Conservation (phyloP, 2,888 invertebrate genomes). For the Dexiosoma caninum region DNA sequence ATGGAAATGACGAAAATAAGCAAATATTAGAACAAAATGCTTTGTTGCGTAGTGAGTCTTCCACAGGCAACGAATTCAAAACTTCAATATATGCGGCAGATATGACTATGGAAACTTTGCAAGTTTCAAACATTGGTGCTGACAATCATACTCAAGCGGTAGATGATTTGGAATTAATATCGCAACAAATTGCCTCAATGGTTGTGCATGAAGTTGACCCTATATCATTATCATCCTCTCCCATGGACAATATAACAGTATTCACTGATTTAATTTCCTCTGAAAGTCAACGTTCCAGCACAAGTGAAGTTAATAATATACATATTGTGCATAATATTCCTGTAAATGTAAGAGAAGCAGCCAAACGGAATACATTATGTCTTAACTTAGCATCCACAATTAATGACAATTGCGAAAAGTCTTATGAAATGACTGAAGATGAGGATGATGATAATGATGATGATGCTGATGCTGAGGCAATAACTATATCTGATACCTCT, state of each 20-base stretch:
- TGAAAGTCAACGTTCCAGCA: conserved; percentile 60
- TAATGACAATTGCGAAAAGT: not conserved
- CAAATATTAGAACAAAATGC: conserved; percentile 10
- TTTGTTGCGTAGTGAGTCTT: conserved; percentile 53
- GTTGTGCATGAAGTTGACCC: conserved; percentile 51
- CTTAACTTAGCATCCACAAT: conserved; percentile 5
- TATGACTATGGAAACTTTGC: conserved; percentile 70
- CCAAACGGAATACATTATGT: not conserved
- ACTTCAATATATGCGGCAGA: not conserved
- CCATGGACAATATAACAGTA: conserved; percentile 38
- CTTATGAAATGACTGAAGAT: conserved; percentile 65
- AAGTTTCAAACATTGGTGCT: conserved; percentile 19
- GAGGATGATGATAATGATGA: conserved; percentile 2
- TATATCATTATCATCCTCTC: conserved; percentile 27
- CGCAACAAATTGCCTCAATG: conserved; percentile 68
- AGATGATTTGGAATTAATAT: conserved; percentile 66
- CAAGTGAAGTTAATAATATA: conserved; percentile 64
- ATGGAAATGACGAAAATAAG: conserved; percentile 53
- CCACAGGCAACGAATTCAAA: conserved; percentile 12
- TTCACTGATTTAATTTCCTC: conserved; percentile 59
- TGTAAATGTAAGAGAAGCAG: conserved; percentile 15
- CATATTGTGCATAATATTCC: conserved; percentile 63
- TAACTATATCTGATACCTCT: conserved; percentile 66
- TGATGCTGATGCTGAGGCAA: conserved; percentile 50
- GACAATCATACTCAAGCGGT: conserved; percentile 41